These are phyloP conservation scores for Allolobophora icterica DNA, from an alignment of 2,888 invertebrate species.

Conservation along the genomic window DNA sequence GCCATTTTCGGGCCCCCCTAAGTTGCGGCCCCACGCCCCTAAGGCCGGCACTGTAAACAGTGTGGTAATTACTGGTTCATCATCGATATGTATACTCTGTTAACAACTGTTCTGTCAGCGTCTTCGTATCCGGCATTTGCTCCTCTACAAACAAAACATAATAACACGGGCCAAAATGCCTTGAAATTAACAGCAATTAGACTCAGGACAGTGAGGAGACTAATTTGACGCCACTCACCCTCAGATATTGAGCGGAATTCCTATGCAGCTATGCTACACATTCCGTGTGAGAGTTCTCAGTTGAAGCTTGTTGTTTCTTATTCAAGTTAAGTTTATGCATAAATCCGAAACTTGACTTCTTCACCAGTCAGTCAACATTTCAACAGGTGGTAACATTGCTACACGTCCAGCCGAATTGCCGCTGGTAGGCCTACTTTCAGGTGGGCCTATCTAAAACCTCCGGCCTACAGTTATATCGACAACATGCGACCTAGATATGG, in stretches of 20 bases:
- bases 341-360: too few relatives aligned
- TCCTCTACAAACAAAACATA: not conserved
- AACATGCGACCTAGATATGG: not conserved
- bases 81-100: too few relatives aligned
- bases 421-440: not conserved
- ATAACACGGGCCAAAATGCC: not conserved
- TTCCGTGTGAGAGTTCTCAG: not conserved
- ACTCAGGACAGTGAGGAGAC: too few relatives aligned
- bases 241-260: not conserved
- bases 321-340: not conserved
- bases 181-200: not conserved
- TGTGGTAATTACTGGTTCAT: not conserved
- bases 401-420: too few relatives aligned
- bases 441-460: not conserved
- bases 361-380: not conserved
- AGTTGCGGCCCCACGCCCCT: too few relatives aligned
- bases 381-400: not conserved
- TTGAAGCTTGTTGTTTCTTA: not conserved
- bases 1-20: too few relatives aligned
- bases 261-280: too few relatives aligned
- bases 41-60: too few relatives aligned
- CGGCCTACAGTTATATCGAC: not conserved
- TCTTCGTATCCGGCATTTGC: not conserved
- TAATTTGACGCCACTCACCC: not conserved
- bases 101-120: not conserved